These are phyloP conservation scores for Acrocyrtus sp. DNA, from an alignment of 2,888 invertebrate genomes.

Conservation along the genomic window DNA sequence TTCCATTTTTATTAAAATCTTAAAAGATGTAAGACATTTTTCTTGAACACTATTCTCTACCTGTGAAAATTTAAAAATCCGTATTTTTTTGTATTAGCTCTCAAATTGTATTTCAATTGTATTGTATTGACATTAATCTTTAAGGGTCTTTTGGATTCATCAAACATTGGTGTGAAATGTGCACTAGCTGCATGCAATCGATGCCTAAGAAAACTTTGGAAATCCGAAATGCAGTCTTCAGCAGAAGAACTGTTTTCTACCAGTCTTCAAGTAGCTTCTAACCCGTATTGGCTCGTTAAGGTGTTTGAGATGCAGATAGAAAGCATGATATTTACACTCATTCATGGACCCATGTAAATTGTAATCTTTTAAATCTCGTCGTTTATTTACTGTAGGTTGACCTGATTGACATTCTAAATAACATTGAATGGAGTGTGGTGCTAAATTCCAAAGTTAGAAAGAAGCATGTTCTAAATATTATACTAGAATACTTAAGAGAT, in stretches of 20 bases:
- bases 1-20: constrained; percentile 66
- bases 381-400: constrained; percentile 71
- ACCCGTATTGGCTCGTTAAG: constrained; percentile 88
- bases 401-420: constrained; percentile 73
- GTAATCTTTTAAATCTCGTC: not conserved
- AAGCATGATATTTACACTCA: not conserved
- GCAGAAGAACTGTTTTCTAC: constrained; percentile 72
- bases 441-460: constrained; percentile 64
- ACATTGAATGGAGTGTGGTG: constrained; percentile 57
- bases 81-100: too few relatives aligned
- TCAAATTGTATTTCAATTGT: too few relatives aligned
- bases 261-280: constrained; percentile 74
- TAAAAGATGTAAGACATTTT: constrained; percentile 69
- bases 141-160: constrained; percentile 73
- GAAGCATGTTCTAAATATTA: constrained; percentile 72
- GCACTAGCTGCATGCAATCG: constrained; percentile 73
- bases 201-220: constrained; percentile 72
- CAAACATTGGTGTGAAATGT: constrained; percentile 61
- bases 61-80: too few relatives aligned
- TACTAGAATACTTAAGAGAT: constrained; percentile 76
- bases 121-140: constrained; percentile 55
- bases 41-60: too few relatives aligned
- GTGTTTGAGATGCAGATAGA: too few relatives aligned
- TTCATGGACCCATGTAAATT: too few relatives aligned
- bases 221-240: constrained; percentile 70